Evolutionary conservation across 2,113 vertebrate genomes (phyloP), one percentile per base, ranked within the genome.

Genomic region (Channa maculata): DNA sequence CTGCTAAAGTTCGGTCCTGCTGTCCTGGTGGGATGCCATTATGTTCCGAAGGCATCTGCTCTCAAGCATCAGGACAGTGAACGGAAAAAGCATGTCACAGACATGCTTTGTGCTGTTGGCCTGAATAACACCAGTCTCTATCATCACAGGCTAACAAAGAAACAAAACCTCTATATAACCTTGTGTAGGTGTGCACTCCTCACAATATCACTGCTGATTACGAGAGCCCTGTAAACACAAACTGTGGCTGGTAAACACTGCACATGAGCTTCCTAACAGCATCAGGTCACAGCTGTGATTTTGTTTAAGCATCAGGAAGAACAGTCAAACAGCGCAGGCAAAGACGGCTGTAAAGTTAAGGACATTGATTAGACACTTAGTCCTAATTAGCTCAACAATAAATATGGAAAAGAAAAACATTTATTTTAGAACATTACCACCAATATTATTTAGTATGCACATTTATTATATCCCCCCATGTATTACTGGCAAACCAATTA

Each of bases 181-280:
- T 77, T 68, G 72, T 63, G 82, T 70, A 77, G 73, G 71, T 58
- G 71, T 83, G 67, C 24, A 11, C 57, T 75, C 43, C 61, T 52
- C 44, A 58, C 55, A 60, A 41, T 24, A 68, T 63, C 75, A 36
- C 39, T 15, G 50, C 65, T 63, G 51, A 60, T 77, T 61, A 65
- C 63, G 64, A 84, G 73, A 69, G 46, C 12, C 8, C 63, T 38
- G 45, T 68, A 75, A 90, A 86, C 83, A 90, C 55, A 48, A 72
- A 70, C 77, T 70, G 15, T 24, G 10, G 34, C 48, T 49, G 64
- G 81, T 85, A 82, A 84, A 86, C 71, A 86, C 12, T 2, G 4
- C 76, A 71, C 67, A 45, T 1, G 10, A 68, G 57, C 65, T 71
- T 66, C 50, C 64, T 45, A 72, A 68, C 55, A 44, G 65, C 48